Base-by-base conservation (phyloP, 2,888 invertebrate genomes). In the Apodemia zela region DNA sequence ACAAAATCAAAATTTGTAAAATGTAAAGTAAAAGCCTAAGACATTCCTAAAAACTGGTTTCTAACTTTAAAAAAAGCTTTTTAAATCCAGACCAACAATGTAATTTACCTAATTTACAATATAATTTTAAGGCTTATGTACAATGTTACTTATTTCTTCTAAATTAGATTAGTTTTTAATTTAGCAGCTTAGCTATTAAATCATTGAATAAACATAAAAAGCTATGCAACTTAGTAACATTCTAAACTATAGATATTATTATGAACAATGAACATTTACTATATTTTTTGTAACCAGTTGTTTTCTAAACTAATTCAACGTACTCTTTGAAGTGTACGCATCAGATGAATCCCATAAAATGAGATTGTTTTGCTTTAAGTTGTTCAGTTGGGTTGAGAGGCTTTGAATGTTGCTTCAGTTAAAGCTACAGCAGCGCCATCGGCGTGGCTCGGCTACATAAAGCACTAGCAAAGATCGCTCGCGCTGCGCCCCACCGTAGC, bases 401-500 rank as follows among this genome's bases (percentile, higher is more conserved):
- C 68, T 69, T 67, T 60, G 63, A 66, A 66, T 60, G 66, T 66
- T 61, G 60, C 57, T 67, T 67, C 63, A 68, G 68, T 66, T 61
- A 63, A 65, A 61, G 67, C 64, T 66, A 71, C 75, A 72, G 68
- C 75, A 82, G 85, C 86, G 87, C 86, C 82, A 72, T 68, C 74
- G 74, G 75, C 76, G 71, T 69, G 73, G 70, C 65, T 78, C 78
- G 85, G 82, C 71, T 70, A 73, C 74, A 67, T 67, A 69, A 66
- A 72, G 76, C 67, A 71, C 73, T 71, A 69, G 67, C 72, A 58
- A 21, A 35, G 42, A 35, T 42, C 54, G 54, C 21, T 54, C 25
- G 54, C 25, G 47, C 42, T 77, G 78, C 80, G 75, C 85, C 81
- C 84, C 84, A 71, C 82, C 78, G 82, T 81, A 75, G 76, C 80